A percentile compares a stretch with the other conserved stretches of the same genome.
Evolutionary conservation across 2,888 invertebrate species (phyloP).

Genomic region (Electrophaes corylata): DNA sequence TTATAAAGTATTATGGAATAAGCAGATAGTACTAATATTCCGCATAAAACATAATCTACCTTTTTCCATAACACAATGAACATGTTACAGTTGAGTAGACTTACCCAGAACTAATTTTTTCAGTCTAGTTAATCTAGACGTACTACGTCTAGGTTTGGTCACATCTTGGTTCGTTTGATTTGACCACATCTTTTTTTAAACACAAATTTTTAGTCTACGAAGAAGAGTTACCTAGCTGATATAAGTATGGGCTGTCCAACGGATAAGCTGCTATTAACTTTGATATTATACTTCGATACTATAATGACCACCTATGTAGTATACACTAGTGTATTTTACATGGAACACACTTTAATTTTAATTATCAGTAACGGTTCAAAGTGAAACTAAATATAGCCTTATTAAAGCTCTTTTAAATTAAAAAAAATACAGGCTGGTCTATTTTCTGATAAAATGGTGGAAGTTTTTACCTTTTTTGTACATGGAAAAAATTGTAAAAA

Average conservation of each 20-base stretch:
- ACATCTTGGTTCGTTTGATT: too few species aligned
- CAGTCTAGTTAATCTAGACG: too few species aligned
- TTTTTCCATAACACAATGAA: too few species aligned
- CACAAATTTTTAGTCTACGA: background rate
- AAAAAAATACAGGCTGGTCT: background rate
- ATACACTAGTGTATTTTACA: constrained; percentile 32
- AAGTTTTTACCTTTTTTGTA: too few species aligned
- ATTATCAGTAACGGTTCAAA: constrained; percentile 17
- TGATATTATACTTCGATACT: constrained; percentile 65
- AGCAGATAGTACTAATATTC: too few species aligned
- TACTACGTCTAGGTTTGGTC: too few species aligned
- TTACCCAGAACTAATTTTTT: too few species aligned
- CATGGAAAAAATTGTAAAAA: too few species aligned
- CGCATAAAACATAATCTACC: too few species aligned
- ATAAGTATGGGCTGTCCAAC: constrained; percentile 21
- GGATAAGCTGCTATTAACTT: constrained; percentile 63
- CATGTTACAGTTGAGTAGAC: too few species aligned
- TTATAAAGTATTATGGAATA: too few species aligned
- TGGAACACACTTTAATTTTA: constrained; percentile 22
- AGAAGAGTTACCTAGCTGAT: constrained; percentile 6
- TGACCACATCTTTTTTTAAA: too few species aligned
- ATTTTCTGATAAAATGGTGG: background rate
- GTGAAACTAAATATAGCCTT: background rate
- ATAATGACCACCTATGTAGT: constrained; percentile 53
- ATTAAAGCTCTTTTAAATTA: background rate